phyloP scores from a whole-genome alignment of 2,888 invertebrate genomes.

The Zeuzera pyrina region DNA sequence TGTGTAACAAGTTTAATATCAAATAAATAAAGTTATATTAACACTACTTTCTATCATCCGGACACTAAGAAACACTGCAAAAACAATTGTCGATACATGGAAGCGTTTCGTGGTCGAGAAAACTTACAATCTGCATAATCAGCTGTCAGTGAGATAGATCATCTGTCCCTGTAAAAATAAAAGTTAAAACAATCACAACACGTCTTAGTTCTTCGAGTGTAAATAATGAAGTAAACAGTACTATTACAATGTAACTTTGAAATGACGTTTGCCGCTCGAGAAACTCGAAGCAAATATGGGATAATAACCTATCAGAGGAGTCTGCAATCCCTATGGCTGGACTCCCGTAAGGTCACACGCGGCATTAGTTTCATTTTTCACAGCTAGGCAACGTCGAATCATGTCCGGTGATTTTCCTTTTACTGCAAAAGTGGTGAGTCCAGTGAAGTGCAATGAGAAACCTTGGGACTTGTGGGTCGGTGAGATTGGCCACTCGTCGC shows the following conservation, averaged over 20 bases:
- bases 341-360: constrained; percentile 45
- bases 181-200: constrained; percentile 67
- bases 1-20: constrained; percentile 50
- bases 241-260: constrained; percentile 53
- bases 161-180: constrained; percentile 73
- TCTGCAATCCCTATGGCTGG: constrained; percentile 55
- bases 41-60: constrained; percentile 37
- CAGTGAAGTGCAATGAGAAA: constrained; percentile 63
- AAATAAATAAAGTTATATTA: constrained; percentile 51
- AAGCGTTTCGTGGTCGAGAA: constrained; percentile 65
- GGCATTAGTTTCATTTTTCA: constrained; percentile 32
- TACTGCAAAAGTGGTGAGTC: constrained; percentile 57
- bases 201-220: constrained; percentile 42
- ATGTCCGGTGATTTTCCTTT: constrained; percentile 63
- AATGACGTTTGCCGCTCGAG: constrained; percentile 33
- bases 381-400: constrained; percentile 39
- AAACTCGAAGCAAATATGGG: constrained; percentile 53
- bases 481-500: constrained; percentile 63
- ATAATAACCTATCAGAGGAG: constrained; percentile 69
- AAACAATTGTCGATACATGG: constrained; percentile 53
- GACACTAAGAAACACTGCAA: constrained; percentile 34
- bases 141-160: constrained; percentile 74
- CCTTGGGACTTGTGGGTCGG: constrained; percentile 68
- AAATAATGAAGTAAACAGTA: constrained; percentile 53
- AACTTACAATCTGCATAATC: constrained; percentile 73